Evolutionary conservation across 2,888 invertebrate genomes (phyloP).

Genomic region (Argyra leucocephala): DNA sequence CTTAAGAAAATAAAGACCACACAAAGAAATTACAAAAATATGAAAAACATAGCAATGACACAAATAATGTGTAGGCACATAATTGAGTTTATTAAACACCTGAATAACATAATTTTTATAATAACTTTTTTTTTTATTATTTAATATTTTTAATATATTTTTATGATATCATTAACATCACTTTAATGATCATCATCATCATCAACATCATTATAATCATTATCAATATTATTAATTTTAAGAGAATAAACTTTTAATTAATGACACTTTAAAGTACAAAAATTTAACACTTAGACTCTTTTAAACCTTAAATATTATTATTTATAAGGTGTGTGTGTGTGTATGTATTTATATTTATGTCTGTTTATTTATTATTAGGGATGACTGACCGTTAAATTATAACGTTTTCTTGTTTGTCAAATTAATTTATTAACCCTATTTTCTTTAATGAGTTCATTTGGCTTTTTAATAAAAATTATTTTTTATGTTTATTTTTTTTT

Average conservation of each 20-base stretch:
- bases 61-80: not conserved
- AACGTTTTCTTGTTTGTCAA: not conserved
- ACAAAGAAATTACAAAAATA: too few species aligned
- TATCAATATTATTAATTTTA: not conserved
- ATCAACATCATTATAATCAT: not conserved
- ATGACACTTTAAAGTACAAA: not conserved
- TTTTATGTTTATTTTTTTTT: too few species aligned
- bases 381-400: slow-evolving; percentile 2
- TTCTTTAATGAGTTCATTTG: too few species aligned
- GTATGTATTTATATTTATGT: too few species aligned
- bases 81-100: not conserved
- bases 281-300: not conserved
- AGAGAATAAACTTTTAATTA: not conserved
- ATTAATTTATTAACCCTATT: not conserved
- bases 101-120: too few species aligned
- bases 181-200: not conserved
- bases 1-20: too few species aligned
- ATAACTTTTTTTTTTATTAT: not conserved
- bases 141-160: not conserved
- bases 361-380: too few species aligned
- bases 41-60: too few species aligned
- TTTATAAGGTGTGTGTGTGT: not conserved
- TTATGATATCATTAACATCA: not conserved
- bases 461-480: too few species aligned
- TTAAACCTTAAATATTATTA: not conserved